Percentiles rank a stretch among this genome's conserved stretches.
phyloP scores from a whole-genome alignment of 2,888 invertebrate genomes.

The Aphidoletes aphidimyza region DNA sequence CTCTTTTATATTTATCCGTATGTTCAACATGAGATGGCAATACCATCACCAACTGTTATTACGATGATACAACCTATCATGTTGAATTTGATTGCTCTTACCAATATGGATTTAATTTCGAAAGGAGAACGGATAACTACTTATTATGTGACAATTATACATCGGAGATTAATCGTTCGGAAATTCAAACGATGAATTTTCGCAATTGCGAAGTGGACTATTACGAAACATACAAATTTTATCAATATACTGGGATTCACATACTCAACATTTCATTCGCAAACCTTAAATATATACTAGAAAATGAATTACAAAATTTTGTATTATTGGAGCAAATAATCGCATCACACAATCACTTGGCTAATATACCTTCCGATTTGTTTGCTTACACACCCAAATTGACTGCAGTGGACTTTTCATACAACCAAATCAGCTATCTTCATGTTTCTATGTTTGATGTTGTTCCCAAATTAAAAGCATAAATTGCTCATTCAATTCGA shows the following conservation, averaged over 20 bases:
- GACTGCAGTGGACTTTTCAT: neutral
- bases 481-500: neutral
- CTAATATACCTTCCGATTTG: neutral
- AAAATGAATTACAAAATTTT: neutral
- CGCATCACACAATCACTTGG: neutral
- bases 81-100: neutral
- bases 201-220: neutral
- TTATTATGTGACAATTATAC: neutral
- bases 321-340: neutral
- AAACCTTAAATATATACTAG: too few relatives aligned
- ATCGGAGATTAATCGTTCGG: neutral
- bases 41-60: too few relatives aligned
- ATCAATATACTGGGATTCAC: neutral
- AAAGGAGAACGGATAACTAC: neutral
- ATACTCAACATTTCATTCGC: neutral
- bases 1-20: too few relatives aligned
- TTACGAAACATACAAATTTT: too few relatives aligned
- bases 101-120: neutral
- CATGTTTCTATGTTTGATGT: neutral
- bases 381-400: neutral
- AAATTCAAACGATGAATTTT: neutral
- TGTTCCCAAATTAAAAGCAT: neutral
- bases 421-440: neutral
- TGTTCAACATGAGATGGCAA: too few relatives aligned
- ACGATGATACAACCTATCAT: neutral